A percentile compares a stretch with the other conserved stretches of the same genome.
Conservation (phyloP, 2,888 invertebrate species). For the Drosophila limbata region DNA sequence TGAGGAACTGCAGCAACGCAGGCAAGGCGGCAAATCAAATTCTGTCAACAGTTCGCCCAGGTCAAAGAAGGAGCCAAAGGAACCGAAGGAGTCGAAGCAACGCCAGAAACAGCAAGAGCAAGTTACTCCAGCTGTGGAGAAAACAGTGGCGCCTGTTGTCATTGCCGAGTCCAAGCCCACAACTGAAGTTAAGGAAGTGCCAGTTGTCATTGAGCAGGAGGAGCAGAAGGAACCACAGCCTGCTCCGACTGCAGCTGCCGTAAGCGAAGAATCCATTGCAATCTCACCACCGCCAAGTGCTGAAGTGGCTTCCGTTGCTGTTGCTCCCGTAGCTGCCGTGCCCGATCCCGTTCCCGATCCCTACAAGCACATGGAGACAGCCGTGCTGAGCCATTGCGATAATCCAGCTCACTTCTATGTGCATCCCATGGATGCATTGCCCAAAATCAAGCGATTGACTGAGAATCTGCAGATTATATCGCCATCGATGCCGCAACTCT, state of each 20-base stretch:
- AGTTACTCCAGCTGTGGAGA: conserved; percentile 7
- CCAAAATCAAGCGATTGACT: conserved; percentile 88
- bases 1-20: conserved; percentile 65
- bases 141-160: conserved; percentile 5
- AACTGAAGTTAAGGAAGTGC: conserved; percentile 1
- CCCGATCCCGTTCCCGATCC: conserved; percentile 65
- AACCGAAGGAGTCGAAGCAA: conserved; percentile 41
- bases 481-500: conserved; percentile 86
- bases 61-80: conserved; percentile 33
- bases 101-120: conserved; percentile 22
- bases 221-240: conserved; percentile 8
- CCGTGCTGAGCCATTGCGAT: conserved; percentile 90
- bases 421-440: conserved; percentile 87
- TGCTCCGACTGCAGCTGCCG: conserved; percentile 39
- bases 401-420: conserved; percentile 92
- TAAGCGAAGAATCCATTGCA: conserved; percentile 32
- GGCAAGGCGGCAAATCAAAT: conserved; percentile 29
- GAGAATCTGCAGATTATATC: conserved; percentile 88
- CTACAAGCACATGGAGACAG: conserved; percentile 84
- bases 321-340: not conserved
- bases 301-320: not conserved
- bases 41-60: conserved; percentile 46
- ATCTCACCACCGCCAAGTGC: conserved; percentile 1
- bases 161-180: not conserved
- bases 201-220: not conserved